A percentile compares a stretch with the other conserved stretches of the same genome.
These are phyloP conservation scores for Schizaphis graminum DNA, from an alignment of 2,888 invertebrate species.

Conservation along the genomic window DNA sequence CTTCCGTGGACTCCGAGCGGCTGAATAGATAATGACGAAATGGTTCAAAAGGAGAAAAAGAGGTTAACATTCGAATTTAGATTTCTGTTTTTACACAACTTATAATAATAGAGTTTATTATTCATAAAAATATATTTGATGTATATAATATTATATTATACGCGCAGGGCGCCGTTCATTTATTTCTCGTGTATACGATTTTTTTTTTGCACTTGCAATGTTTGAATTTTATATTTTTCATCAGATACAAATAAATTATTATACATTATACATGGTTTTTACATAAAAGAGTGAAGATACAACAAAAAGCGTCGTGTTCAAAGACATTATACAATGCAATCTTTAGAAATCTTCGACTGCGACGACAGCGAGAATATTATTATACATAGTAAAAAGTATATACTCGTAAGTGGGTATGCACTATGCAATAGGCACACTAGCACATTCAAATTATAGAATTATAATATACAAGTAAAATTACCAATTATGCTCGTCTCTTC, in stretches of 20 bases:
- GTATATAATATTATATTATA: background rate
- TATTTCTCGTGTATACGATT: background rate
- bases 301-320: background rate
- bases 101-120: background rate
- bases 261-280: background rate
- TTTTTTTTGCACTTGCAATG: background rate
- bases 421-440: background rate
- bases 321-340: background rate
- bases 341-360: background rate
- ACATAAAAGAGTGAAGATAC: background rate
- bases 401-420: background rate
- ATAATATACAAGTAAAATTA: background rate
- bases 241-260: background rate
- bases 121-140: background rate
- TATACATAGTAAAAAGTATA: background rate
- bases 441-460: background rate
- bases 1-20: background rate
- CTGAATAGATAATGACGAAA: background rate
- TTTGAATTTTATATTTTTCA: background rate
- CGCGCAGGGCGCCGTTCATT: background rate
- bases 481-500: background rate
- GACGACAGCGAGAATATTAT: background rate
- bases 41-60: conserved; percentile 3
- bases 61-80: conserved; percentile 13
- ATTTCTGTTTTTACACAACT: background rate